phyloP scores from a whole-genome alignment of 2,113 vertebrate species.

The Nothoprocta pentlandii region DNA sequence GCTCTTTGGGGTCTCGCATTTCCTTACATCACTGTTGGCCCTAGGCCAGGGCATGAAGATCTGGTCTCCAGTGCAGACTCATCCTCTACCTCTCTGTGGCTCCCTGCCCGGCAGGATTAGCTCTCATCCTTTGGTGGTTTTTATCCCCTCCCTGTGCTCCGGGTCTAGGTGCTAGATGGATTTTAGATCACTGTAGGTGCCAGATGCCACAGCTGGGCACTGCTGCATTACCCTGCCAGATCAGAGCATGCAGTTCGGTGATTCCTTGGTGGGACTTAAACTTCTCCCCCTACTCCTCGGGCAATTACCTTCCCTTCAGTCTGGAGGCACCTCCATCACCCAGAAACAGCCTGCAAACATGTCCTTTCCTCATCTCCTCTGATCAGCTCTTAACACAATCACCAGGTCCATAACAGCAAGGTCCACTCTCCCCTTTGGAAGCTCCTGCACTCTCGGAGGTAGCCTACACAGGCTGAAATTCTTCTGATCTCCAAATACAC shows the following conservation, averaged over 20 bases:
- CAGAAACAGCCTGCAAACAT: neutral
- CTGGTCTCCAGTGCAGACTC: neutral
- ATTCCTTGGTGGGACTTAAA: neutral
- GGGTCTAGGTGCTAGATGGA: neutral
- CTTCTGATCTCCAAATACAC: neutral
- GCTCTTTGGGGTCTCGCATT: neutral
- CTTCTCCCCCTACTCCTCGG: neutral
- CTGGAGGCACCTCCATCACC: neutral
- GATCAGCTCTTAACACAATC: neutral
- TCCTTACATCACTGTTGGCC: neutral
- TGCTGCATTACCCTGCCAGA: neutral
- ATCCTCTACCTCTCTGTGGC: neutral
- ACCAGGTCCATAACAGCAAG: neutral
- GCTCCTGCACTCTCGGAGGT: neutral
- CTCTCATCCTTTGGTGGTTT: neutral
- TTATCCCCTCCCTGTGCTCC: neutral
- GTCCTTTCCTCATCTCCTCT: neutral
- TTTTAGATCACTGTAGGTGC: neutral
- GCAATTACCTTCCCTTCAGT: neutral
- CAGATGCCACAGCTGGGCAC: neutral
- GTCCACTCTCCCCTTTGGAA: neutral
- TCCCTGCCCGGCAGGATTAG: neutral
- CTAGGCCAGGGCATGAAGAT: neutral
- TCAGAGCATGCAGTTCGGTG: neutral
- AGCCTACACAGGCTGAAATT: rapidly evolving